phyloP scores from a whole-genome alignment of 1,140 invertebrate species.

The Trachelipus rathkii region DNA sequence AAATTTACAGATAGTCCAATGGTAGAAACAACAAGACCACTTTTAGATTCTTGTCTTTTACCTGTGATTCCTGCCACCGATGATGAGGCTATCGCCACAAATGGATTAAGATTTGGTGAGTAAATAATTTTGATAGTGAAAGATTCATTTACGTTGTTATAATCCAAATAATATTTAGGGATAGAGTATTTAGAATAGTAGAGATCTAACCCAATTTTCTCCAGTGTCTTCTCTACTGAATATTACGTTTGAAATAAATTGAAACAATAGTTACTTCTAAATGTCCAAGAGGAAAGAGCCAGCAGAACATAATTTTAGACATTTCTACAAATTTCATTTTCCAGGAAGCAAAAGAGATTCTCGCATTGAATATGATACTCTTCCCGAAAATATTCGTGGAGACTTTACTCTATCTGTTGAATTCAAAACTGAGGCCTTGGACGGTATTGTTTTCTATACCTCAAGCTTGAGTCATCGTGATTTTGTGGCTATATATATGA shows the following conservation, averaged over 20 bases:
- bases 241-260: no score
- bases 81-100: not conserved
- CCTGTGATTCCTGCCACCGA: slow-evolving; percentile 25
- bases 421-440: slow-evolving; percentile 69
- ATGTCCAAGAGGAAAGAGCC: no score
- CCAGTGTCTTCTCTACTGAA: no score
- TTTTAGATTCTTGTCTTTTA: slow-evolving; percentile 29
- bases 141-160: no score
- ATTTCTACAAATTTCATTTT: no score
- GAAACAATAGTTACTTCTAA: no score
- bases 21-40: not conserved
- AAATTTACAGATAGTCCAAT: slow-evolving; percentile 24
- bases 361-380: slow-evolving; percentile 64
- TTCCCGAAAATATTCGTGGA: slow-evolving; percentile 61
- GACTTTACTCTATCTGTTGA: slow-evolving; percentile 72
- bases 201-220: no score
- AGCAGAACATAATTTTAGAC: no score
- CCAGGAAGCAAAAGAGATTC: slow-evolving; percentile 65
- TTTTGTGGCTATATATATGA: slow-evolving; percentile 74
- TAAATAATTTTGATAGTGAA: no score
- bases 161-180: not conserved
- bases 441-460: slow-evolving; percentile 84
- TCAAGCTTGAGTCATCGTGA: slow-evolving; percentile 64
- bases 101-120: slow-evolving; percentile 40
- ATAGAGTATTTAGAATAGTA: no score